phyloP scores from a whole-genome alignment of 37 sponge, comb jelly and placozoan genomes.

The Cliona cf. orientalis region DNA sequence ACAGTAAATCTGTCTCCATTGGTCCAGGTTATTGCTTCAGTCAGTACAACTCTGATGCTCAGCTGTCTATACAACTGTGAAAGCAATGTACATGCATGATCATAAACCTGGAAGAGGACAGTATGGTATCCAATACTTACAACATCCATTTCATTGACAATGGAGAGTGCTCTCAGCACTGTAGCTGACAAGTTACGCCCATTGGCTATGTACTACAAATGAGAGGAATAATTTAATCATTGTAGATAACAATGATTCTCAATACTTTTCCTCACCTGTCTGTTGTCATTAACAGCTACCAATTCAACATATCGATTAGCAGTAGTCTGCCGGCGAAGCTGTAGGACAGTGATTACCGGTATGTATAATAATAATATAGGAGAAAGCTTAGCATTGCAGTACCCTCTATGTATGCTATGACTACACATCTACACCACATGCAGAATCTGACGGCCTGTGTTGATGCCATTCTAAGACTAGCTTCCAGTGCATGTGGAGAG shows the following conservation, averaged over 20 bases:
- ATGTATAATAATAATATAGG: too few species aligned
- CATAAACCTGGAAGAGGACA: too few species aligned
- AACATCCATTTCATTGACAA: conserved; percentile 28
- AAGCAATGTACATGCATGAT: too few species aligned
- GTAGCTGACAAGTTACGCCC: conserved; percentile 24
- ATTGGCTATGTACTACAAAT: conserved; percentile 18
- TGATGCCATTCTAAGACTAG: too few species aligned
- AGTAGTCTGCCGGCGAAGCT: conserved; percentile 53
- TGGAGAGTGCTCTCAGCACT: conserved; percentile 32
- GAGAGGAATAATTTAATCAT: not conserved
- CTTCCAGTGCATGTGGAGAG: too few species aligned
- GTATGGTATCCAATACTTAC: too few species aligned
- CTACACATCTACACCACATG: too few species aligned
- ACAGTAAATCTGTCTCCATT: conserved; percentile 38
- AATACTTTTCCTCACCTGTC: conserved; percentile 23
- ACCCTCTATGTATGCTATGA: too few species aligned
- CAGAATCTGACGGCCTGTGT: too few species aligned
- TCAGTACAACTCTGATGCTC: conserved; percentile 52
- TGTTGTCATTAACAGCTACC: conserved; percentile 59
- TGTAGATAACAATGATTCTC: not conserved
- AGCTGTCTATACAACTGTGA: conserved; percentile 44
- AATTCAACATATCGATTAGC: conserved; percentile 45
- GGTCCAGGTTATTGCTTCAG: conserved; percentile 59
- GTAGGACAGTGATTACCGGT: too few species aligned
- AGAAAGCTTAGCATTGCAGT: too few species aligned